Base-by-base conservation (phyloP, 2,888 invertebrate genomes). In the Branchellion lobata region DNA sequence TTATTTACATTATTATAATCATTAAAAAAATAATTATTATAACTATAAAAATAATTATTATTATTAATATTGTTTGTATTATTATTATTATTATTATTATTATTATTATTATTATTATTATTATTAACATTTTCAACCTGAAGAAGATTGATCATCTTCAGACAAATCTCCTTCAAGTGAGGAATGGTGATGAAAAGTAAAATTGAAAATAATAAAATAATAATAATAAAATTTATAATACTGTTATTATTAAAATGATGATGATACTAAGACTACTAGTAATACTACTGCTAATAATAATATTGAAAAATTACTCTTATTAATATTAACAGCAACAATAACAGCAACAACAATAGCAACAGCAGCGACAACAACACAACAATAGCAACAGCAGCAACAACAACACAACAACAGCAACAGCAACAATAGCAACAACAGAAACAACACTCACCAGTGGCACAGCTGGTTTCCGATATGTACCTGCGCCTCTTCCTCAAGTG, bases 121-220 rank as follows among this genome's bases (percentile, higher is more conserved):
- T 21, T 69, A 31, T 5, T 33, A n/a, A 29, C 14, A n/a, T 8
- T n/a, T 14, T 8, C 8, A 65, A 69, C 69, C 69, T 69, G 69
- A 69, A n/a, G 8, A 8, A 69, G 69, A 69, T 27, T 33, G 69
- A n/a, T 69, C 69, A 69, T 69, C 69, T 27, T 69, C 69, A 27
- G 69, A 69, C 14, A 31, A 18, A 3, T 69, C 69, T 11, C 33
- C 69, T 69, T 5, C 33, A 31, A 65, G 3, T 27, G 5, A 65
- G n/a, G 8, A 65, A 65, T 27, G n/a, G 3, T 27, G 21, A 27
- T 65, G 21, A 65, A 11, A 27, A 65, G 3, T 65, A n/a, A 11
- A 29, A n/a, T 27, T 65, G 27, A 65, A 65, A 27, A 65, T 3
- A 65, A 65, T 65, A 27, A 21, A 11, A 65, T 5, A 27, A 65